Percentiles rank a stretch among this genome's conserved stretches.
phyloP scores from a whole-genome alignment of 1,140 invertebrate genomes.

The Ladona fulva region DNA sequence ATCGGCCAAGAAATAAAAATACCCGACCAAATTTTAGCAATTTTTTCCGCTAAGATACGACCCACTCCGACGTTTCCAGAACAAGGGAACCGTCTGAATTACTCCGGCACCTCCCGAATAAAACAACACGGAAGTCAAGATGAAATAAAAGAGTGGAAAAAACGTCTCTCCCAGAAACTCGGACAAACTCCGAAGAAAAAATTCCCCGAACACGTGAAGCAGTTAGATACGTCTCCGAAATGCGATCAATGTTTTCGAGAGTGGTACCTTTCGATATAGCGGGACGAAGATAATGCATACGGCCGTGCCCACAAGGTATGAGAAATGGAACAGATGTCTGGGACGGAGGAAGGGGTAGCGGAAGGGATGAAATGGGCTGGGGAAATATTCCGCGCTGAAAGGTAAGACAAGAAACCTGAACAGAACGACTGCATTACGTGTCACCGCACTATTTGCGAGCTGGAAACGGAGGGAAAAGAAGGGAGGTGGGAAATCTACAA shows the following conservation, averaged over 20 bases:
- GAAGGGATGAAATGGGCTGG: not conserved
- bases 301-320: not conserved
- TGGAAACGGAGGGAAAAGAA: not conserved
- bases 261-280: not conserved
- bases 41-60: too few species aligned
- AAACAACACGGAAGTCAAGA: too few species aligned
- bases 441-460: constrained; percentile 8
- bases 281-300: not conserved
- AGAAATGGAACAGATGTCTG: not conserved
- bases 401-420: not conserved
- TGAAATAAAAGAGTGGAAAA: too few species aligned
- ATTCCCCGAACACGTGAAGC: constrained; percentile 7
- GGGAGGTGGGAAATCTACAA: not conserved
- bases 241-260: not conserved
- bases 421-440: not conserved
- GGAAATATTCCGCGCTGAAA: not conserved
- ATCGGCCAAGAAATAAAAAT: too few species aligned
- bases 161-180: too few species aligned
- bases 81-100: too few species aligned
- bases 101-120: too few species aligned
- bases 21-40: too few species aligned
- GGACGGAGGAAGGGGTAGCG: not conserved
- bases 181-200: not conserved
- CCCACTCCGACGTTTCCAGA: too few species aligned
- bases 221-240: not conserved